Conservation (phyloP, 2,797 vertebrate species). For the Lepilemur ruficaudatus region DNA sequence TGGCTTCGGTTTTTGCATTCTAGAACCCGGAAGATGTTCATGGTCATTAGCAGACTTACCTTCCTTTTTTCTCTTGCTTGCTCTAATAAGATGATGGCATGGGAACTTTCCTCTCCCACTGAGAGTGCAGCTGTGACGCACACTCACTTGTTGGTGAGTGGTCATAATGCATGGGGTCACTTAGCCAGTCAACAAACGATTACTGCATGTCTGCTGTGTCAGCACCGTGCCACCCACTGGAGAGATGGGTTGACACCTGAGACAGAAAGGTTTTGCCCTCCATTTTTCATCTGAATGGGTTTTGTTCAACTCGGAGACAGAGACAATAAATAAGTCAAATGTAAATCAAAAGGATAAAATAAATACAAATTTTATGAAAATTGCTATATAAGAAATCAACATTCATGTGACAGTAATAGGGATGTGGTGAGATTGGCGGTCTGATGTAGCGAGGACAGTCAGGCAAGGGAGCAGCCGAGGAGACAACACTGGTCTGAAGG, state of each 20-base stretch:
- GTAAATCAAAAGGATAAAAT: neutral
- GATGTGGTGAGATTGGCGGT: neutral
- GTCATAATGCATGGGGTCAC: neutral
- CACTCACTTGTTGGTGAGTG: neutral
- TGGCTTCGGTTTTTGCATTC: neutral
- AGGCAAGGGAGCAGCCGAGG: neutral
- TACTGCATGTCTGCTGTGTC: rapidly evolving
- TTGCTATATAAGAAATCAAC: too few relatives aligned
- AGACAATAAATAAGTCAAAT: neutral
- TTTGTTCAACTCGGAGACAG: neutral
- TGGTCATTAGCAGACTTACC: neutral
- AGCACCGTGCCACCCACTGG: rapidly evolving
- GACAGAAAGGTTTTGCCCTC: rapidly evolving
- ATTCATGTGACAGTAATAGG: too few relatives aligned
- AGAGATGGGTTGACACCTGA: rapidly evolving
- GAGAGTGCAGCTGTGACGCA: neutral
- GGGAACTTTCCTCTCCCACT: neutral
- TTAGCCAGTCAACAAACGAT: neutral
- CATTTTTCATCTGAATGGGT: neutral
- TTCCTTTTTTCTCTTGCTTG: neutral
- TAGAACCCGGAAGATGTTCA: neutral
- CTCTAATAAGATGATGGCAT: neutral
- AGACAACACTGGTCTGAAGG: neutral
- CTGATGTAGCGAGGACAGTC: neutral
- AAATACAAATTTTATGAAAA: neutral